These are phyloP conservation scores for Boulengeromyrus knoepffleri DNA, from an alignment of 2,113 vertebrate species.

Conservation along the genomic window DNA sequence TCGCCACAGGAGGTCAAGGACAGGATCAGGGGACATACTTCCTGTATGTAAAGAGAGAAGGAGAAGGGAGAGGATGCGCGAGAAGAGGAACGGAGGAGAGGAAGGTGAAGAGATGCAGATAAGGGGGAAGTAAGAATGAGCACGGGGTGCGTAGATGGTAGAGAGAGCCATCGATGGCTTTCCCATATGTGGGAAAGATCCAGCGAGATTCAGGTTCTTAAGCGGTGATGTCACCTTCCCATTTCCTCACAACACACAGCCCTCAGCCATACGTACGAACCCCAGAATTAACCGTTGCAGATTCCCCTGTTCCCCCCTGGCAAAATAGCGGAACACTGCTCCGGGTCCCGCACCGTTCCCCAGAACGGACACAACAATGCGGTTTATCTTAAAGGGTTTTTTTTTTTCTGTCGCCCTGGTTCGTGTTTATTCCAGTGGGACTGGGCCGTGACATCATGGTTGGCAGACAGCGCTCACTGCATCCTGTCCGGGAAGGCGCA, in stretches of 20 bases:
- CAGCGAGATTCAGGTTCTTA: slow-evolving; percentile 40
- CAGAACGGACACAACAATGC: not conserved
- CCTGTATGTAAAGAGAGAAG: slow-evolving; percentile 26
- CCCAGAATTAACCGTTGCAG: slow-evolving; percentile 6
- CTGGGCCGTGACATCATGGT: slow-evolving; percentile 54
- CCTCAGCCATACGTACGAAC: slow-evolving; percentile 25
- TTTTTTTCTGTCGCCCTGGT: slow-evolving; percentile 23
- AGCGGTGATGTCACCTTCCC: slow-evolving; percentile 51
- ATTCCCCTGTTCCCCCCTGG: not conserved
- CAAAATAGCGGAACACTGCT: not conserved
- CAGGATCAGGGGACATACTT: slow-evolving; percentile 23
- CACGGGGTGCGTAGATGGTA: not conserved
- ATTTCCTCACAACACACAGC: slow-evolving; percentile 38
- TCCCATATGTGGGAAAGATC: slow-evolving; percentile 45
- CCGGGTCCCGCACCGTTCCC: not conserved
- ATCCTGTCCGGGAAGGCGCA: slow-evolving; percentile 52
- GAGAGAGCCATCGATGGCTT: slow-evolving; percentile 16
- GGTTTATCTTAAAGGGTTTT: slow-evolving; percentile 26
- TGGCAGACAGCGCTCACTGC: slow-evolving; percentile 43
- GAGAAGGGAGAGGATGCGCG: not conserved
- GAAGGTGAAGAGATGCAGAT: not conserved
- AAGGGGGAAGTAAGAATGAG: not conserved
- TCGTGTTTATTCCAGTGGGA: slow-evolving; percentile 11
- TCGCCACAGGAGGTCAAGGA: slow-evolving; percentile 36
- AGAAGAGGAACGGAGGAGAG: not conserved